Conservation (phyloP, 2,888 invertebrate species). For the Tipula lateralis region DNA sequence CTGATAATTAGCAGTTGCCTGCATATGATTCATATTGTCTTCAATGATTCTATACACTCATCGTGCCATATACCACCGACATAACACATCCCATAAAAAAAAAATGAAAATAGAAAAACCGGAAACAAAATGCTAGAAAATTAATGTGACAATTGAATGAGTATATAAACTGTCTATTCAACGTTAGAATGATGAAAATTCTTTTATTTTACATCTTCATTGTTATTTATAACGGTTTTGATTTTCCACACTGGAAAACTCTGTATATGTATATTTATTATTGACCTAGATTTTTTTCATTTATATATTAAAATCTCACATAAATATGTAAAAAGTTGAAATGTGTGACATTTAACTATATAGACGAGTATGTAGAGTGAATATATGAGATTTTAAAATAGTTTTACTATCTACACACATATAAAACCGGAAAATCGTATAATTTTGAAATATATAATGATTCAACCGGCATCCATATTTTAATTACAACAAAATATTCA, state of each 20-base stretch:
- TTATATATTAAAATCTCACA: not conserved
- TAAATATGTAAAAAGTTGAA: not conserved
- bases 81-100: no score
- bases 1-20: no score
- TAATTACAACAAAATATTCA: not conserved
- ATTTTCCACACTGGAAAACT: not conserved
- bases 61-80: not conserved
- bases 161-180: not conserved
- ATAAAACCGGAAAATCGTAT: not conserved
- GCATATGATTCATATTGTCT: no score
- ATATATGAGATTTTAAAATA: not conserved
- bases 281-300: not conserved
- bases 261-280: not conserved
- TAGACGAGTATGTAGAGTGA: not conserved
- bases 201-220: not conserved
- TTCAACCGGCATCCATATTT: not conserved
- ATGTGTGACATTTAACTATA: not conserved
- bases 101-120: not conserved
- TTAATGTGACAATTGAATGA: conserved; percentile 1
- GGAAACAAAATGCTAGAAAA: not conserved
- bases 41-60: not conserved
- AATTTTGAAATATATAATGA: not conserved
- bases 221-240: not conserved
- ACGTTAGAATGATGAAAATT: not conserved
- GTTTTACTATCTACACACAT: not conserved